These are phyloP conservation scores for Schrankia costaestrigalis DNA, from an alignment of 2,888 invertebrate genomes.

Conservation along the genomic window DNA sequence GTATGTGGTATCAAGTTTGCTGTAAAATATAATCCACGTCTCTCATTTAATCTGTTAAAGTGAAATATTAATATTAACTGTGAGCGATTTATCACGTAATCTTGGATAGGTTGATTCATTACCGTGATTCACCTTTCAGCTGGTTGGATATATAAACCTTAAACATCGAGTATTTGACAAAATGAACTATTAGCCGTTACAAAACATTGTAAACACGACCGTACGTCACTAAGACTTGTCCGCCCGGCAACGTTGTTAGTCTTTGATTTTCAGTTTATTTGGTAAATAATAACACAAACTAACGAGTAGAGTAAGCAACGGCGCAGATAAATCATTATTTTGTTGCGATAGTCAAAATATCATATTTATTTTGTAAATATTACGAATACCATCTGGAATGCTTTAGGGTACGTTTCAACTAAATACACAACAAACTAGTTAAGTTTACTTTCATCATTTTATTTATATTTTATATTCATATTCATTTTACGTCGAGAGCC, in stretches of 20 bases:
- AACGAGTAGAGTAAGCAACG: conserved; percentile 24
- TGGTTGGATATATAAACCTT: conserved; percentile 31
- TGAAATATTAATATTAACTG: conserved; percentile 62
- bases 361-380: conserved; percentile 31
- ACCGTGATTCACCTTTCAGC: conserved; percentile 53
- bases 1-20: conserved; percentile 10
- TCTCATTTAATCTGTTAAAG: conserved; percentile 57
- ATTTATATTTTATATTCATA: no score
- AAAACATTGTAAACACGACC: conserved; percentile 59
- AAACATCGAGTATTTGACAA: conserved; percentile 55
- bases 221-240: conserved; percentile 44
- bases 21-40: conserved; percentile 47
- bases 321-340: conserved; percentile 31
- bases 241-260: conserved; percentile 21
- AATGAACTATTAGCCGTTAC: conserved; percentile 62
- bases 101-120: conserved; percentile 62
- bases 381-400: conserved; percentile 25
- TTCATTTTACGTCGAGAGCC: no score
- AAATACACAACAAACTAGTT: background rate
- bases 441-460: background rate
- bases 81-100: conserved; percentile 65
- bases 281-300: conserved; percentile 32
- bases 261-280: conserved; percentile 35
- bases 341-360: conserved; percentile 33
- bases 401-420: conserved; percentile 19